Evolutionary conservation across 1,140 invertebrate genomes (phyloP).

Genomic region (Popillia japonica): DNA sequence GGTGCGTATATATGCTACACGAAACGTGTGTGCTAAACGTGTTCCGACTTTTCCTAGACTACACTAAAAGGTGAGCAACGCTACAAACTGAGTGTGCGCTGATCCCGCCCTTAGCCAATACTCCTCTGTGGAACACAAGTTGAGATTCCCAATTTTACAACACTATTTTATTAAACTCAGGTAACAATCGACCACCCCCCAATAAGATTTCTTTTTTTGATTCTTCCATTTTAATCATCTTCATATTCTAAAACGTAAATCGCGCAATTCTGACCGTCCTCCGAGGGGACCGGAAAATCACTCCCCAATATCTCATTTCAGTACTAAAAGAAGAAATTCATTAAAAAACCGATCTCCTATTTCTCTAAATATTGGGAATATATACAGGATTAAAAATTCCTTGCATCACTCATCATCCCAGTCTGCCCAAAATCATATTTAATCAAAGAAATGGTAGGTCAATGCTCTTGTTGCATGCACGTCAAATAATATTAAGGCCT

Average conservation of each 20-base stretch:
- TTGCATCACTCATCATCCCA: neutral
- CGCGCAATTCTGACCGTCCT: no score
- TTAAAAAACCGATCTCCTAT: no score
- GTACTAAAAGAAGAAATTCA: no score
- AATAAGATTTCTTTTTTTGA: no score
- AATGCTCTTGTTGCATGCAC: neutral
- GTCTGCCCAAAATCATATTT: neutral
- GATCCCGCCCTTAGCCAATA: constrained; percentile 28
- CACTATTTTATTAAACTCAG: constrained; percentile 9
- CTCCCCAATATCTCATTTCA: no score
- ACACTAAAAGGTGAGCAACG: constrained; percentile 3
- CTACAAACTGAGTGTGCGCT: constrained; percentile 10
- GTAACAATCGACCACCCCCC: neutral
- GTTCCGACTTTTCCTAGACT: constrained; percentile 1
- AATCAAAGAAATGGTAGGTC: neutral
- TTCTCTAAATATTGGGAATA: no score
- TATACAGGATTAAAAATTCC: no score
- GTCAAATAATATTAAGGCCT: neutral
- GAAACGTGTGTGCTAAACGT: neutral
- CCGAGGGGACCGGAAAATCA: no score
- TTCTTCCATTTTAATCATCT: no score
- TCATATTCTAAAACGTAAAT: no score
- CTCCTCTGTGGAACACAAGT: neutral
- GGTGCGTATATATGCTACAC: neutral
- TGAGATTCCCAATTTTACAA: constrained; percentile 1